Conservation (phyloP, 1,140 invertebrate genomes). For the Heterodera carotae region DNA sequence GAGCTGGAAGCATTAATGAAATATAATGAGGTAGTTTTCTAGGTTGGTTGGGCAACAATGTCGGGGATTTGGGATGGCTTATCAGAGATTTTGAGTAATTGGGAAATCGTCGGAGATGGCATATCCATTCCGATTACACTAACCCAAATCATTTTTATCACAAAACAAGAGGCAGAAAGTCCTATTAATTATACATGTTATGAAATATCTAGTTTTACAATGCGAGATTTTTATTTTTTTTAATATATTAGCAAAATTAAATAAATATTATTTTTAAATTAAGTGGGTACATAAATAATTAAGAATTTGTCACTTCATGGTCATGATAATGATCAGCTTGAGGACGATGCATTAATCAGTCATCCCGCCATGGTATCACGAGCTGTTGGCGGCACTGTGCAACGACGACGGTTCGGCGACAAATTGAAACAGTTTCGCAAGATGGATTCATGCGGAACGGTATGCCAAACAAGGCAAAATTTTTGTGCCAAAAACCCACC, state of each 20-base stretch:
- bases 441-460: conserved; percentile 4
- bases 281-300: neutral
- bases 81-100: too few species aligned
- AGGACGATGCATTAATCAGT: neutral
- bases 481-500: neutral
- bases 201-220: too few species aligned
- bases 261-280: too few species aligned
- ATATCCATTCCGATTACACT: too few species aligned
- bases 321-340: neutral
- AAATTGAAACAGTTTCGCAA: conserved; percentile 8
- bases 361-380: neutral
- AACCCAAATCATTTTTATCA: too few species aligned
- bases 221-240: too few species aligned
- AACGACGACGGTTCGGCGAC: neutral
- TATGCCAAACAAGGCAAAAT: neutral
- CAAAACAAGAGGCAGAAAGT: too few species aligned
- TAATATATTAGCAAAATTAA: too few species aligned
- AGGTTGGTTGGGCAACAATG: neutral
- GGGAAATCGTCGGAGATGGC: too few species aligned
- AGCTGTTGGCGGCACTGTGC: neutral
- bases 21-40: conserved; percentile 1
- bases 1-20: neutral
- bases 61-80: too few species aligned
- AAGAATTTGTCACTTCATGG: neutral
- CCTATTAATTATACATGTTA: too few species aligned